Evolutionary conservation across 1,140 invertebrate genomes (phyloP), one percentile per base, ranked within the genome.

Genomic region (Dendroctonus valens): DNA sequence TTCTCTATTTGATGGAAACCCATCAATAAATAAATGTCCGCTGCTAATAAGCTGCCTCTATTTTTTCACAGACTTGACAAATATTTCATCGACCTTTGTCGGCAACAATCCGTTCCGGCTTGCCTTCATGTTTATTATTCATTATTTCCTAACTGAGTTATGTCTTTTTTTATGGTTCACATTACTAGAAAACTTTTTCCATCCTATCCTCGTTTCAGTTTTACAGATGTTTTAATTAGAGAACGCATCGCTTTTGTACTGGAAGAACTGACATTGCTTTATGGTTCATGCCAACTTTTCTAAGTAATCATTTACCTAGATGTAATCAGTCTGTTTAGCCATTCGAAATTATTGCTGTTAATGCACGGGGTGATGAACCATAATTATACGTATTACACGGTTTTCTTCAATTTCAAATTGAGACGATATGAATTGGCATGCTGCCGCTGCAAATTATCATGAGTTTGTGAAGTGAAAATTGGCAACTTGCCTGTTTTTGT

Each of bases 11-110:
- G 59, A 69, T 69, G 53, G 50, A 67, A 62, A 62, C 63, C 64
- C 65, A 68, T 67, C 70, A 68, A 71, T 71, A 71, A 58, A 71
- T 71, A 71, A 71, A 69, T 66, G 70, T 71, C 70, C 48, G 52
- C 40, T 49, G 41, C 37, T 63, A 70, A 70, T 70, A 67, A 68
- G 66, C 59, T 60, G 66, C 57, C 48, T 59, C 58, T 59, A 67
- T 60, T 67, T 67, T 67, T 66, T 60, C 12, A 39, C 39, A 26
- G 65, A 51, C 57, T 67, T 67, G 65, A 67, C 65, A 67, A 67
- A 67, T 67, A 67, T 67, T 67, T 67, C 65, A 67, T 67, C 49
- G 60, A 48, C 49, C 65, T 67, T 67, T 67, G 65, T 67, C 65
- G 65, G 65, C 58, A 38, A 14, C 49, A 51, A 37, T 62, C 51